Percentiles rank a stretch among this genome's conserved stretches.
Conservation (phyloP, 2,888 invertebrate species). For the Sclerodermus sp. region DNA sequence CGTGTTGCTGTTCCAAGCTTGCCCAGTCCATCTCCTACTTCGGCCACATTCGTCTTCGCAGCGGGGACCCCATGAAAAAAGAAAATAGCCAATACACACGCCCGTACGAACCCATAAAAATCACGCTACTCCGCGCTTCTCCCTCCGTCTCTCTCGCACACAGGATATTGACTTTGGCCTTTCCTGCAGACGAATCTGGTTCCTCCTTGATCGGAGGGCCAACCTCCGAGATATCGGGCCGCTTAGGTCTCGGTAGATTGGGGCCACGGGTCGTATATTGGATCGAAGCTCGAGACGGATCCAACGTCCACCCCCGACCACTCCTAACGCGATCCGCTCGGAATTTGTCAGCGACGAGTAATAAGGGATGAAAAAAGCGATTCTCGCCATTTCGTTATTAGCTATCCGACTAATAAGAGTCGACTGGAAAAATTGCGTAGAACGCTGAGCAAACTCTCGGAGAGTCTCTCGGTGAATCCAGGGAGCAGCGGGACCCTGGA, state of each 20-base stretch:
- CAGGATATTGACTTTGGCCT: constrained; percentile 30
- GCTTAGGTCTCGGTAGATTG: constrained; percentile 27
- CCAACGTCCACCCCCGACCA: no score
- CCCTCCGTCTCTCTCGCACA: constrained; percentile 3
- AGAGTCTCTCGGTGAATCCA: no score
- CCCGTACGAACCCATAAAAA: constrained; percentile 42
- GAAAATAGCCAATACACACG: constrained; percentile 38
- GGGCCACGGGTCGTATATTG: constrained; percentile 39
- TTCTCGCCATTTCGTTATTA: no score
- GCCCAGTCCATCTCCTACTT: background rate
- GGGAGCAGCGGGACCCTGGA: no score
- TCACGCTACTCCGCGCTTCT: constrained; percentile 28
- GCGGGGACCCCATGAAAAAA: constrained; percentile 6
- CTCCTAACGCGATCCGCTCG: no score
- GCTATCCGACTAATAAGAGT: no score
- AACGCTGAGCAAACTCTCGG: no score
- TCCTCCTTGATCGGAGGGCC: no score
- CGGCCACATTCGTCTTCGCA: constrained; percentile 17
- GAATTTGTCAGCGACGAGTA: no score
- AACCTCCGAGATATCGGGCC: background rate
- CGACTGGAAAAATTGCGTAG: no score
- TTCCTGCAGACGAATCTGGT: no score
- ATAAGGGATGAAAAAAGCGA: no score
- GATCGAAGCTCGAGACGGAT: constrained; percentile 27
- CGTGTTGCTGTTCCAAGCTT: constrained; percentile 11